Base-by-base conservation (phyloP, 92 coral and sea anemone genomes). In the Desmophyllum pertusum region DNA sequence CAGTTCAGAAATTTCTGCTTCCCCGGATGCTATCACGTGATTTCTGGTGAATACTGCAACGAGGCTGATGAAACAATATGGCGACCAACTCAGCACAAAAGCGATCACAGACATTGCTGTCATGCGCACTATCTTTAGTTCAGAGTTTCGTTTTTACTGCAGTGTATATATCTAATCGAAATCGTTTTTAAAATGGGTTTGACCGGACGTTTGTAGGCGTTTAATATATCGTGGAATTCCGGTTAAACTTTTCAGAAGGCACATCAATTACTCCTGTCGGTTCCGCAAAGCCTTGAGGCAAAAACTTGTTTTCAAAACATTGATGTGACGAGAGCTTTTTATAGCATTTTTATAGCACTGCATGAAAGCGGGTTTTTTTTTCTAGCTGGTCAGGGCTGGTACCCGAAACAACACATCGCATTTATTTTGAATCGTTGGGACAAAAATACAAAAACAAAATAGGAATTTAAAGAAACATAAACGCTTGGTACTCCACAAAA, bases 51-150 rank as follows among this genome's bases (percentile, higher is more conserved):
- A 52, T 38, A 83, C 70, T 37, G 95, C 85, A 5, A 39, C 69
- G 31, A 92, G 45, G 63, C 93, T 90, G 45, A 92, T 66, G 2
- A 82, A 78, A 41, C 93, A 90, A 46, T 92, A 92, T 9, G 95
- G 95, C 30, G 95, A 72, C 95, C 95, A 92, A 45, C 95, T 92
- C 27, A 92, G 25, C 50, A 81, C 64, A 51, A 87, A 87, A 41
- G 93, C 90, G 1, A 42, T 18, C 3, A 92, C 76, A 33, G 95
- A 81, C 71, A 85, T 64, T 33, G 85, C 62, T 41, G 90, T 89
- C 75, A 92, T 70, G n/a, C 89, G 93, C 45, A 62, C 64, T n/a
- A 90, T 63, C 51, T 84, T 89, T 42, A 83, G 51, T 73, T 68
- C 77, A n/a, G 84, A 73, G 3, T 68, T 42, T 1, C 88, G 92